Conservation (phyloP, 2,113 vertebrate genomes). For the Oreocharis arfaki region DNA sequence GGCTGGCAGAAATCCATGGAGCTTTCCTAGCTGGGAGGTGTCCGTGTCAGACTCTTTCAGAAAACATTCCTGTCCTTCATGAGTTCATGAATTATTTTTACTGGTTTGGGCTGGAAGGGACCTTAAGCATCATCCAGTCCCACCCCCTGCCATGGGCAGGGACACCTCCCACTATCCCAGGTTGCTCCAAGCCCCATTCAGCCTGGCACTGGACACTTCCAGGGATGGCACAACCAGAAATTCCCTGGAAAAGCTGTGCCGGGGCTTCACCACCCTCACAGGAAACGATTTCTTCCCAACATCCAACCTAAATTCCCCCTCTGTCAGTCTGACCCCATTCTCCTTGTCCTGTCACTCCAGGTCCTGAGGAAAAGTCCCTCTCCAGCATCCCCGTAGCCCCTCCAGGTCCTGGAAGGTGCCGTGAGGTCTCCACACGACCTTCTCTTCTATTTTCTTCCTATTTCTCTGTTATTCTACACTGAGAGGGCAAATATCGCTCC, state of each 20-base stretch:
- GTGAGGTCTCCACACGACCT: fast-evolving
- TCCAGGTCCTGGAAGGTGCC: neutral
- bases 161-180: neutral
- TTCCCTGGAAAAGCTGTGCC: neutral
- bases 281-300: fast-evolving
- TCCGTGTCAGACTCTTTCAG: neutral
- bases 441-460: neutral
- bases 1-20: neutral
- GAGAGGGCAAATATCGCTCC: neutral
- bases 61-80: fast-evolving
- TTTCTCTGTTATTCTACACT: neutral
- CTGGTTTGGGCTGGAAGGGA: neutral
- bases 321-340: neutral
- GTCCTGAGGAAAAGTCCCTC: neutral
- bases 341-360: neutral
- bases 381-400: neutral
- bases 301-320: neutral
- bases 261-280: neutral
- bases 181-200: neutral
- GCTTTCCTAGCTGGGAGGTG: neutral
- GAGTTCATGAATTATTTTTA: neutral
- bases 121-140: neutral
- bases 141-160: neutral
- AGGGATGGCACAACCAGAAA: neutral
- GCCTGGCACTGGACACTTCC: neutral